Base-by-base conservation (phyloP, 2,797 vertebrate species). In the Pseudochaenichthys georgianus region DNA sequence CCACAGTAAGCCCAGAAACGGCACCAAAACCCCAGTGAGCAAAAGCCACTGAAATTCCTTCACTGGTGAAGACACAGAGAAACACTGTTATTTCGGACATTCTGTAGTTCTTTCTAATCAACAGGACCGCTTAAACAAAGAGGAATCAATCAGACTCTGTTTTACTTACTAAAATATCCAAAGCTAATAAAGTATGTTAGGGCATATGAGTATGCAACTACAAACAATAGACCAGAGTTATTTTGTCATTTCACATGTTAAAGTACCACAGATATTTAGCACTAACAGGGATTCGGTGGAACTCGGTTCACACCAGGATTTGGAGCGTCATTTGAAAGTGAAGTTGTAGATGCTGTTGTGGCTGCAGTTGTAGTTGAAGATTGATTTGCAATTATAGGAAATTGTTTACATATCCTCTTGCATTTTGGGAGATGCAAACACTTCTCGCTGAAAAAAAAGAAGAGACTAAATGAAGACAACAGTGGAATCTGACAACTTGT, bases 261-360 rank as follows among this genome's bases (percentile, higher is more conserved):
- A 65, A 58, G 43, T 51, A 57, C 23, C 63, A 42, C 13, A 34
- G 1, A 38, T 19, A 42, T 38, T 3, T 16, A 41, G 21, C 73
- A 78, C 85, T 86, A n/a, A 87, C 68, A 38, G 34, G 34, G 0
- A 0, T 13, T 2, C 3, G 0, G 0, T 64, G 2, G 0, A 12
- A 13, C 0, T 73, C 0, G n/a, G 4, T 0, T 0, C 1, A 2
- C 0, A 8, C 0, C 0, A 28, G 28, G 4, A 28, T 28, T 28
- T 38, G 54, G 62, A 60, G 21, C 0, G 3, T 0, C 10, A 1
- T 0, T 64, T 55, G 21, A 16, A 38, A 38, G 1, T 9, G 2
- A 19, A 8, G 9, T 2, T 53, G 28, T 2, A 17, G 60, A 0
- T 41, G n/a, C 0, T 28, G 52, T 4, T 3, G 23, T 28, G 4